Percentiles rank a stretch among this genome's conserved stretches.
Conservation (phyloP, 2,888 invertebrate genomes). For the Chouioia cunea region DNA sequence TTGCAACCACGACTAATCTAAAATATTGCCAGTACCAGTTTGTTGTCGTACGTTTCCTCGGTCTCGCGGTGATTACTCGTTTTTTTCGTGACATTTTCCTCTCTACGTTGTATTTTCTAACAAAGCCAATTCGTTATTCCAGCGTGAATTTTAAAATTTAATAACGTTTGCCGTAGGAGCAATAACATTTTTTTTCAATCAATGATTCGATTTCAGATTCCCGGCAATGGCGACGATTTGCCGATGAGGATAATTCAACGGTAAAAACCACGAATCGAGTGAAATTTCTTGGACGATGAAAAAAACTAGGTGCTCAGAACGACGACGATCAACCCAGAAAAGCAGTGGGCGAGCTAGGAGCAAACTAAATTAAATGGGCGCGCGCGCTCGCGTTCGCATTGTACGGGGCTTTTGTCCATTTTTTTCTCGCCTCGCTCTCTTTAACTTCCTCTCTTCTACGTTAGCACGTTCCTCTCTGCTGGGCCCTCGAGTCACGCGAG, state of each 20-base stretch:
- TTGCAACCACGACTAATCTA: too few species aligned
- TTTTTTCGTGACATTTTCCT: too few species aligned
- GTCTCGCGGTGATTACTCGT: too few species aligned
- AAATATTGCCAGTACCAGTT: too few species aligned
- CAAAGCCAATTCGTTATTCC: conserved; percentile 4
- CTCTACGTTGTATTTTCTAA: background rate
- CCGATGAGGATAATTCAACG: too few species aligned
- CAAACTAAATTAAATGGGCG: conserved; percentile 20
- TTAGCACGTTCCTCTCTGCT: conserved; percentile 23
- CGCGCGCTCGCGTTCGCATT: background rate
- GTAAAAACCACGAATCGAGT: too few species aligned
- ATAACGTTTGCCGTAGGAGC: background rate
- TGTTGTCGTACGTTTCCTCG: too few species aligned
- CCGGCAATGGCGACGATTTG: too few species aligned
- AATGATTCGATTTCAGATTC: too few species aligned
- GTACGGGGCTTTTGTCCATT: background rate
- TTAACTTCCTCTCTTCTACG: conserved; percentile 34
- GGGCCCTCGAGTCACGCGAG: conserved; percentile 24
- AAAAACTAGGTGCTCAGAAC: too few species aligned
- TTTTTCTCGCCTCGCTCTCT: conserved; percentile 31
- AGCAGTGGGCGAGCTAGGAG: background rate
- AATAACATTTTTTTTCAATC: too few species aligned
- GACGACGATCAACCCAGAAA: background rate
- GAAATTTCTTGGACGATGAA: too few species aligned
- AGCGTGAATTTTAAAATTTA: background rate